phyloP scores from a whole-genome alignment of 2,113 vertebrate species.

The Corythornis vintsioides region DNA sequence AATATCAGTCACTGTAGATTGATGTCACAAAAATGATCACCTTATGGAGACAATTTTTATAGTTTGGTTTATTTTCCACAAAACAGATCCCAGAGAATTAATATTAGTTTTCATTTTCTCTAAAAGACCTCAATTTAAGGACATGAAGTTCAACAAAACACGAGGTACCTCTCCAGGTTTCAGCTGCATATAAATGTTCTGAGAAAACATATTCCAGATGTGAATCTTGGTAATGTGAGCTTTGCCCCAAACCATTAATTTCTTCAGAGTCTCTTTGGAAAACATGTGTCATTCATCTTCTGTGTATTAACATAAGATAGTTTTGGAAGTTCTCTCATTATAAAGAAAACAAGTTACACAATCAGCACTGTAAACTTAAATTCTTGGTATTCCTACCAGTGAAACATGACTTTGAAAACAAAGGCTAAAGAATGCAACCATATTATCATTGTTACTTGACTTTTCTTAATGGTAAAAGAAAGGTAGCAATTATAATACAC shows the following conservation, averaged over 20 bases:
- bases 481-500: not conserved
- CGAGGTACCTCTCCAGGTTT: not conserved
- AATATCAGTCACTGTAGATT: accelerated
- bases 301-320: not conserved
- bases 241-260: not conserved
- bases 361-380: not conserved
- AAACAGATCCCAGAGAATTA: not conserved
- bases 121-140: not conserved
- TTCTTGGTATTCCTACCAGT: not conserved
- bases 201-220: not conserved
- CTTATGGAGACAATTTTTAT: not conserved
- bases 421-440: not conserved
- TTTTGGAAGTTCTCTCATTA: not conserved
- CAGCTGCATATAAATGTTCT: not conserved
- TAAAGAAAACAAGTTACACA: not conserved
- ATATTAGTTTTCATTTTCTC: not conserved
- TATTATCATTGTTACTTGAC: not conserved
- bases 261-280: not conserved
- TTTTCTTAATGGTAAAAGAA: not conserved
- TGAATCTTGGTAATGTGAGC: not conserved
- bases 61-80: not conserved
- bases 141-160: not conserved
- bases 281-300: not conserved
- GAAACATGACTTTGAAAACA: not conserved
- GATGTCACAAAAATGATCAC: not conserved